Conservation (phyloP, 53 echinoderm and acorn worm genomes). For the Temnopleurus reevesii region DNA sequence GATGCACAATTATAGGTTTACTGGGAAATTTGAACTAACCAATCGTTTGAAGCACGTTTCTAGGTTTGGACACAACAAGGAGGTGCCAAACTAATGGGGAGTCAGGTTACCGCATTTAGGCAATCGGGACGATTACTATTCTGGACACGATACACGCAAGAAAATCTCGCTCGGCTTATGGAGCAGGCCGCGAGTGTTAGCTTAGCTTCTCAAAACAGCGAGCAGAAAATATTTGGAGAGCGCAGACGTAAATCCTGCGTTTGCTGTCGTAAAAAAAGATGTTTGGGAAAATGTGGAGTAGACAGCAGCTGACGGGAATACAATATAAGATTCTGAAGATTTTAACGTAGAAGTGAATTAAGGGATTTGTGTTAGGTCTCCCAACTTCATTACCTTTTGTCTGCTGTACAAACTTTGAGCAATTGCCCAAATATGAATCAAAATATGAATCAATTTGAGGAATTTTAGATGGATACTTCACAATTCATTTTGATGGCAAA, state of each 20-base stretch:
- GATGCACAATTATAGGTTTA: neutral
- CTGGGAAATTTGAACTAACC: neutral
- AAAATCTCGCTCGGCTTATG: neutral
- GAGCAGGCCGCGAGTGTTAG: neutral
- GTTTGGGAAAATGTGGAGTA: neutral
- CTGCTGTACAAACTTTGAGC: too few relatives aligned
- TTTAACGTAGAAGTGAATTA: too few relatives aligned
- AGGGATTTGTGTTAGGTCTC: too few relatives aligned
- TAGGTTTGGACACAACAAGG: neutral
- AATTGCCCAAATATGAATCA: too few relatives aligned
- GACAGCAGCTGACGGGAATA: too few relatives aligned
- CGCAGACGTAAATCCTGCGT: neutral
- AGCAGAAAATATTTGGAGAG: neutral
- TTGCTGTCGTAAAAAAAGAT: neutral
- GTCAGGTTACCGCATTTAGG: neutral
- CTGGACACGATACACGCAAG: slow-evolving; percentile 2
- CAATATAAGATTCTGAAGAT: too few relatives aligned
- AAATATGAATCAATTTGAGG: too few relatives aligned
- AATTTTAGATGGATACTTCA: too few relatives aligned
- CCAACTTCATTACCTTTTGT: too few relatives aligned
- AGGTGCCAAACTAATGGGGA: neutral
- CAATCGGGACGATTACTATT: neutral
- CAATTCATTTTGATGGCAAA: too few relatives aligned
- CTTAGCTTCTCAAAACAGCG: neutral
- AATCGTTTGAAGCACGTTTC: neutral